Evolutionary conservation across 2,797 vertebrate genomes (phyloP), one percentile per base, ranked within the genome.

Genomic region (Oophaga sylvatica): DNA sequence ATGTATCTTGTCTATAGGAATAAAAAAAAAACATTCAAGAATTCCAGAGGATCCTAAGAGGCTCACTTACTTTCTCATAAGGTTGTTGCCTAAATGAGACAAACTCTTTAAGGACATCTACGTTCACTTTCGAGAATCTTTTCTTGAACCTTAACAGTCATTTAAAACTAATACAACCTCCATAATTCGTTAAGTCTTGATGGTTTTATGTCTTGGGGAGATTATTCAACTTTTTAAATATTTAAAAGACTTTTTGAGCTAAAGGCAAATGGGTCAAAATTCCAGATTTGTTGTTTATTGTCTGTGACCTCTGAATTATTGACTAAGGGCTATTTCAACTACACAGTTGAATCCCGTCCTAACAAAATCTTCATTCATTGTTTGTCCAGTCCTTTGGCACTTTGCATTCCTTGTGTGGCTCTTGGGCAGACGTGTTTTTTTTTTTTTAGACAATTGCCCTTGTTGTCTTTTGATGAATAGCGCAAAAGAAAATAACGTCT

Each of bases 301-400:
- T 88, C 89, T 93, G 86, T 93, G 93, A 92, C 90, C 60, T 86
- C 56, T 87, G 59, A 91, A 90, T 70, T 81, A 91, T 75, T 56
- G 81, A 88, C 83, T 83, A 84, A 75, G 35, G 83, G 89, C 82
- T 84, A 84, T 81, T 89, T 91, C 90, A 93, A 84, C 84, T 35
- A 56, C 60, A 11, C 88, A 84, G 90, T 90, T 91, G 68, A 79
- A 26, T 81, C 90, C 59, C 86, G 89, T 92, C 90, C 91, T 90
- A 94, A 91, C 88, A 91, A 78, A 90, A 89, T 91, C 83, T 88
- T 86, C 75, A 35, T 91, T 93, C 84, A 92, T 90, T 41, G 17
- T 80, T 70, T 60, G 85, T 86, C 87, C 83, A 29, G 91, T 93
- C 91, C 88, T 26, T 2, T 91, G 83, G 81, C 5, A 3, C 79